Conservation (phyloP, 2,797 vertebrate species). For the Salarias fasciatus region DNA sequence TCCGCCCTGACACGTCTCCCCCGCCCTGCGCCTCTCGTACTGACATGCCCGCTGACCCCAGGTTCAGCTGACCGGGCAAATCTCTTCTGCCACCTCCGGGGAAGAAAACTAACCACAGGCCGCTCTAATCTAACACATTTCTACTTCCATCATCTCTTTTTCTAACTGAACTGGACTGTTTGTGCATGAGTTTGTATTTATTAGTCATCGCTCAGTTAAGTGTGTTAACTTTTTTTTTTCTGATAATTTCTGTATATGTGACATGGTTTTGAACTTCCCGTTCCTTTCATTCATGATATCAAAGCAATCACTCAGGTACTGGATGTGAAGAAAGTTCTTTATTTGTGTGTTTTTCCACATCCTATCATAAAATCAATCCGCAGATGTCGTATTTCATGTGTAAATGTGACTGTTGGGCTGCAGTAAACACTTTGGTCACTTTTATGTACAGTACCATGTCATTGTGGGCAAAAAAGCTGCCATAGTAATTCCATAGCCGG, state of each 20-base stretch:
- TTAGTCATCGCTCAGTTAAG: too few relatives aligned
- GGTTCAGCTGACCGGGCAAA: slow-evolving; percentile 32
- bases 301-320: too few relatives aligned
- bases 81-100: slow-evolving; percentile 21
- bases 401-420: too few relatives aligned
- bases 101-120: slow-evolving; percentile 12
- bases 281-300: too few relatives aligned
- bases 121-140: slow-evolving; percentile 1
- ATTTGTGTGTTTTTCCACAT: too few relatives aligned
- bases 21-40: slow-evolving; percentile 45
- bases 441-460: background rate
- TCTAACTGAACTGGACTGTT: slow-evolving; percentile 6
- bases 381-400: background rate
- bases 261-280: too few relatives aligned
- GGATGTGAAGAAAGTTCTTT: too few relatives aligned
- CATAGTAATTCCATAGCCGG: too few relatives aligned
- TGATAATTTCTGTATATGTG: too few relatives aligned
- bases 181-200: background rate
- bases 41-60: slow-evolving; percentile 18
- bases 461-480: background rate
- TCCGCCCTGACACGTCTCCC: slow-evolving; percentile 63
- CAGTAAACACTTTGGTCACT: background rate
- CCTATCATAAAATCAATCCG: too few relatives aligned
- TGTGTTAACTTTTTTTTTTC: too few relatives aligned
- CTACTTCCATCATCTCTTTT: slow-evolving; percentile 15